These are phyloP conservation scores for Cerceris ruficornis DNA, from an alignment of 2,888 invertebrate species.

Conservation along the genomic window DNA sequence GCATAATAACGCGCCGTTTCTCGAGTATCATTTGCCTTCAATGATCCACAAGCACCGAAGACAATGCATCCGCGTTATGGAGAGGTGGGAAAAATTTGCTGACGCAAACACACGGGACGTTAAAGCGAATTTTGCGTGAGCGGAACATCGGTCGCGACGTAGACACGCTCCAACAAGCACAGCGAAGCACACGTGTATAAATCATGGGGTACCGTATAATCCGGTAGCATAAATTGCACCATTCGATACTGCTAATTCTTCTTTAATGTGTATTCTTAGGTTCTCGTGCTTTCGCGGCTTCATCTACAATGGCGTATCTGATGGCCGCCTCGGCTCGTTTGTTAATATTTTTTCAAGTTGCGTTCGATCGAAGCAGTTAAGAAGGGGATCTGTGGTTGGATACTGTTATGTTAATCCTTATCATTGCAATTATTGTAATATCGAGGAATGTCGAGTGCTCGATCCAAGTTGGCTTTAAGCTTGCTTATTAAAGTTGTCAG, in stretches of 20 bases:
- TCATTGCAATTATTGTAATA: too few relatives aligned
- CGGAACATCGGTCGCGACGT: slow-evolving; percentile 42
- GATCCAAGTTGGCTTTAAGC: too few relatives aligned
- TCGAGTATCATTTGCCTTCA: slow-evolving; percentile 18
- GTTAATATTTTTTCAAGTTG: too few relatives aligned
- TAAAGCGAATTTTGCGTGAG: slow-evolving; percentile 47
- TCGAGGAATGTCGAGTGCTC: too few relatives aligned
- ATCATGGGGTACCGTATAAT: slow-evolving; percentile 55
- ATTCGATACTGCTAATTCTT: slow-evolving; percentile 52
- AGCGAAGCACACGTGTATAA: slow-evolving; percentile 29
- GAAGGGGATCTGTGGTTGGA: too few relatives aligned
- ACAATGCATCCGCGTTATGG: slow-evolving; percentile 42
- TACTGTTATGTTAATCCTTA: too few relatives aligned
- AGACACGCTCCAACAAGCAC: slow-evolving; percentile 38
- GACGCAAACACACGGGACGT: slow-evolving; percentile 18
- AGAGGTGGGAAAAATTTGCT: slow-evolving; percentile 39
- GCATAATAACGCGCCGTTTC: slow-evolving; percentile 28
- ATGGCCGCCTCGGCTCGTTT: background rate
- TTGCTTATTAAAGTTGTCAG: too few relatives aligned
- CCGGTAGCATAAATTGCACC: slow-evolving; percentile 55
- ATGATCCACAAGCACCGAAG: slow-evolving; percentile 7
- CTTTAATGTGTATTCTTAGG: slow-evolving; percentile 39
- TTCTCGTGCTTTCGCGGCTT: slow-evolving; percentile 29
- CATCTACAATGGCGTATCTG: background rate
- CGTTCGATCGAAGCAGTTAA: too few relatives aligned